These are phyloP conservation scores for Mesitornis unicolor DNA, from an alignment of 2,113 vertebrate genomes.

Conservation along the genomic window DNA sequence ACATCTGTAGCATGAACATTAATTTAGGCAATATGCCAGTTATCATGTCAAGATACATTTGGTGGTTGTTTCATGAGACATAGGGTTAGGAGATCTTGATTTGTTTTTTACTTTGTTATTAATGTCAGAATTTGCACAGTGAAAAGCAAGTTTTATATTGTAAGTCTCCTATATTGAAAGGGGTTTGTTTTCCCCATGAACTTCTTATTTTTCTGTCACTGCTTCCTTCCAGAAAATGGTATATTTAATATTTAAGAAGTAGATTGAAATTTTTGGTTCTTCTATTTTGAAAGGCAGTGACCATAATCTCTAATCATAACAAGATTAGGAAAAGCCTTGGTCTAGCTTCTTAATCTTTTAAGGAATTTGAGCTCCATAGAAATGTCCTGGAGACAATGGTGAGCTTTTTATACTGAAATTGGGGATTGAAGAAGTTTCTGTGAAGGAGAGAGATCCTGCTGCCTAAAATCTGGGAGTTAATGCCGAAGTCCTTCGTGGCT, in stretches of 20 bases:
- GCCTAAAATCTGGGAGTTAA: neutral
- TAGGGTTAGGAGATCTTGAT: neutral
- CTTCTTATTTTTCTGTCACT: neutral
- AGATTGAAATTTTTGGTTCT: neutral
- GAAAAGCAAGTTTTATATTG: neutral
- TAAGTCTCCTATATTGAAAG: neutral
- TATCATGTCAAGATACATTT: neutral
- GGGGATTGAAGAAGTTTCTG: neutral
- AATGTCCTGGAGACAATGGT: neutral
- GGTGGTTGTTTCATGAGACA: neutral
- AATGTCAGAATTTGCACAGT: neutral
- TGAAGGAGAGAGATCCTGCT: rapidly evolving
- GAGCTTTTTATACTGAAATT: rapidly evolving
- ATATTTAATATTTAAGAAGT: neutral
- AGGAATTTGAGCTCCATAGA: neutral
- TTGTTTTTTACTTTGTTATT: neutral
- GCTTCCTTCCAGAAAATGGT: neutral
- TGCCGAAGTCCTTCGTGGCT: neutral
- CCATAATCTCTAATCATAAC: neutral
- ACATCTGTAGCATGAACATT: neutral
- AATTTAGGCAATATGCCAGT: neutral
- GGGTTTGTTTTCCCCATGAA: neutral
- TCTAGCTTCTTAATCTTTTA: neutral
- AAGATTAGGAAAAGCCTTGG: neutral
- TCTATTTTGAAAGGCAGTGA: neutral